A percentile compares a stretch with the other conserved stretches of the same genome.
Evolutionary conservation across 2,113 vertebrate species (phyloP).

Genomic region (Cinclus mexicanus): DNA sequence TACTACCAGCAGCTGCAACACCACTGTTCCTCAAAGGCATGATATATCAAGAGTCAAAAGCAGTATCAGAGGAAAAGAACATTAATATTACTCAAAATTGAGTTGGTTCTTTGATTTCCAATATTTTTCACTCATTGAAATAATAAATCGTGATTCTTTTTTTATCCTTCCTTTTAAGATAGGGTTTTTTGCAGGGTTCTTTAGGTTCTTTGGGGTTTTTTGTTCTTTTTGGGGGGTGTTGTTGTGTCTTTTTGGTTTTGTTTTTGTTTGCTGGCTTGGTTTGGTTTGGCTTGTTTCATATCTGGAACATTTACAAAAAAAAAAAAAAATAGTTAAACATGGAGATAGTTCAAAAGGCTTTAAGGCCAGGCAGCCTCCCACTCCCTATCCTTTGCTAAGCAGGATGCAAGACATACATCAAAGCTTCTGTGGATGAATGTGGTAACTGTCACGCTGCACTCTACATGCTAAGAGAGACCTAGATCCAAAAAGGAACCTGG

Average conservation of each 20-base stretch:
- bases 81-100: background rate
- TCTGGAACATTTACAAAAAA: background rate
- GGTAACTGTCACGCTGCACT: background rate
- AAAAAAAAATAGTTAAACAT: background rate
- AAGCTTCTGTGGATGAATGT: background rate
- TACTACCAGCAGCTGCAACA: background rate
- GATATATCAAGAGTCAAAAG: background rate
- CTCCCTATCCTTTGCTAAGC: background rate
- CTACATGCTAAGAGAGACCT: background rate
- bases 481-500: background rate
- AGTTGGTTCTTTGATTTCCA: background rate
- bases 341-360: conserved; percentile 3
- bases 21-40: background rate
- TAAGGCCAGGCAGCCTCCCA: background rate
- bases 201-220: background rate
- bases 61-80: background rate
- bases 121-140: background rate
- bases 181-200: background rate
- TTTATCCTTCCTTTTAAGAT: background rate
- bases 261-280: background rate
- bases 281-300: background rate
- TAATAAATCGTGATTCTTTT: background rate
- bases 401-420: conserved; percentile 17
- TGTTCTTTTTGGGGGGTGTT: rapidly evolving
- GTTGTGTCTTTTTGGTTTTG: background rate